These are phyloP conservation scores for Candoia aspera DNA, from an alignment of 2,113 vertebrate species.

Conservation along the genomic window DNA sequence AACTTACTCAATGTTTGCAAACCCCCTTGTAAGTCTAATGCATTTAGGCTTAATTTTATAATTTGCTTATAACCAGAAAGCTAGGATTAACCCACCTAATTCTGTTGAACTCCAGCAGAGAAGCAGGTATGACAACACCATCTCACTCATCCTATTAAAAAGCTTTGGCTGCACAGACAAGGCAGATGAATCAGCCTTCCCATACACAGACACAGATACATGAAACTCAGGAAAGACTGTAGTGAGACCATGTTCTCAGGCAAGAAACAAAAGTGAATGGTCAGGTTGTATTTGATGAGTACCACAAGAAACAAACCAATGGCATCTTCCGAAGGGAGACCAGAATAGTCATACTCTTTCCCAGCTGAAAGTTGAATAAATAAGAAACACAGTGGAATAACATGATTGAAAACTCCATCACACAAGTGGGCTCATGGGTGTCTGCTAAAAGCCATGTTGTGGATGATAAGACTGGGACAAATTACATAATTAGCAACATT, in stretches of 20 bases:
- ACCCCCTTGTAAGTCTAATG: conserved; percentile 60
- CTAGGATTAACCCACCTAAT: conserved; percentile 43
- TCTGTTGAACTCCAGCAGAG: conserved; percentile 32
- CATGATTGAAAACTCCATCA: background rate
- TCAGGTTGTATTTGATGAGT: conserved; percentile 2
- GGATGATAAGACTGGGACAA: too few relatives aligned
- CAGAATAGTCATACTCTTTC: background rate
- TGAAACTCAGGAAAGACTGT: background rate
- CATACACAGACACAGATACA: background rate
- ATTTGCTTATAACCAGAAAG: conserved; percentile 46
- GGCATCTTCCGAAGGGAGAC: background rate
- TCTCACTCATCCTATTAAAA: conserved; percentile 24
- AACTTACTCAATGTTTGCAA: conserved; percentile 60
- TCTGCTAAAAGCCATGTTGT: too few relatives aligned
- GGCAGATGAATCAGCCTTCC: conserved; percentile 17
- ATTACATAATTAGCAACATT: background rate
- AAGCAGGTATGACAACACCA: conserved; percentile 7
- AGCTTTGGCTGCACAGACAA: background rate
- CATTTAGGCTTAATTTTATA: conserved; percentile 57
- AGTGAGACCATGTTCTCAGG: conserved; percentile 11
- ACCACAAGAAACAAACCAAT: conserved; percentile 40
- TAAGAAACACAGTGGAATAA: background rate
- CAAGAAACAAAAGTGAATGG: background rate
- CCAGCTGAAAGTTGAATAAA: background rate
- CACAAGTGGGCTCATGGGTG: background rate